phyloP scores from a whole-genome alignment of 2,113 vertebrate species.

The Seriola quinqueradiata region DNA sequence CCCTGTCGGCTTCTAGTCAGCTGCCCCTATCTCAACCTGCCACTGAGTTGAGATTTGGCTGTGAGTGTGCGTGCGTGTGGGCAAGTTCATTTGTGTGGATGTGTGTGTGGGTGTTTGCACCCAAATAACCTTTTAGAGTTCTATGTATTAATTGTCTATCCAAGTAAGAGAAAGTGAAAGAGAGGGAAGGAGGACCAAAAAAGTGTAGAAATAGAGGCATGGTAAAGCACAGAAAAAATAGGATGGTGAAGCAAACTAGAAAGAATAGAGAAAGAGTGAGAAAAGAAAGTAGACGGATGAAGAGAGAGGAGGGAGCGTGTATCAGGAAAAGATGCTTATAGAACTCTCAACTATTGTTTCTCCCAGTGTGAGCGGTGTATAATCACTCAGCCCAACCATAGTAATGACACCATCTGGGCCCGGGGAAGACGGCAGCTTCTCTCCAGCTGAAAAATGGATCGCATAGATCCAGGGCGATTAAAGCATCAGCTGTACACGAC shows the following conservation, averaged over 20 bases:
- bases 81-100: constrained; percentile 16
- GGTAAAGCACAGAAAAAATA: constrained; percentile 30
- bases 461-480: constrained; percentile 82
- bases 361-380: constrained; percentile 78
- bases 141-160: constrained; percentile 45
- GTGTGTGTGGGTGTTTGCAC: not conserved
- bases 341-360: constrained; percentile 79
- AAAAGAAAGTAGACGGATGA: constrained; percentile 1
- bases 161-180: constrained; percentile 16
- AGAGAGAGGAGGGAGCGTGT: constrained; percentile 14
- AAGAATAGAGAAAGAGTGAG: constrained; percentile 18
- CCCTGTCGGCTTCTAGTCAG: constrained; percentile 56
- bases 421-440: constrained; percentile 78
- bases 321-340: constrained; percentile 70
- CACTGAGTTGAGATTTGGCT: constrained; percentile 44
- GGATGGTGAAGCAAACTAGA: constrained; percentile 18
- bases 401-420: constrained; percentile 88
- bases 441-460: constrained; percentile 83
- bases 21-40: constrained; percentile 53
- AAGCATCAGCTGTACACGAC: constrained; percentile 78
- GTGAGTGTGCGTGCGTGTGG: constrained; percentile 18
- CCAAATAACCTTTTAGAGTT: constrained; percentile 16
- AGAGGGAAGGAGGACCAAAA: not conserved
- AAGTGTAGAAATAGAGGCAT: not conserved
- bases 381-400: constrained; percentile 85